A percentile compares a stretch with the other conserved stretches of the same genome.
Evolutionary conservation across 2,888 invertebrate genomes (phyloP).

Genomic region (Hemistola chrysoprasaria): DNA sequence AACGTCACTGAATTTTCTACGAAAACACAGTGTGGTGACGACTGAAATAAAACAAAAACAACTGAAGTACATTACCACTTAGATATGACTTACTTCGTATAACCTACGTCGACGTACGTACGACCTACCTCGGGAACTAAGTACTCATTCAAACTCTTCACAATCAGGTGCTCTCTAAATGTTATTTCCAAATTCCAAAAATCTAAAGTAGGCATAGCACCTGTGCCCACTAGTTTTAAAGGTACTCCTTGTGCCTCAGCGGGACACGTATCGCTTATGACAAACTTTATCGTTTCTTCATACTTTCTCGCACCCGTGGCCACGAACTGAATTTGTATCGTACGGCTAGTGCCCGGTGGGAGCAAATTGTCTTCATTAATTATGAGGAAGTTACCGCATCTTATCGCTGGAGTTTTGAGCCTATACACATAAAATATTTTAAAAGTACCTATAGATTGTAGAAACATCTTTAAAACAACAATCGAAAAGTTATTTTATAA

Average conservation of each 20-base stretch:
- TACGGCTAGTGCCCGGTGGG: constrained; percentile 68
- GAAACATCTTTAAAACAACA: background rate
- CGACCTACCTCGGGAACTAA: constrained; percentile 74
- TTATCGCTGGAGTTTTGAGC: constrained; percentile 62
- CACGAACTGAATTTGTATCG: constrained; percentile 63
- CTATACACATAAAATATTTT: constrained; percentile 34
- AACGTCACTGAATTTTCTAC: constrained; percentile 68
- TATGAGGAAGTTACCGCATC: constrained; percentile 71
- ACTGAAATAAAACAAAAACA: constrained; percentile 46
- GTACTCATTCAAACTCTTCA: constrained; percentile 76
- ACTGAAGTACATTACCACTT: constrained; percentile 6
- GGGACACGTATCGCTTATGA: constrained; percentile 73
- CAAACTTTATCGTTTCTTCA: constrained; percentile 67
- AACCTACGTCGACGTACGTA: too few relatives aligned
- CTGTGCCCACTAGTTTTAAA: constrained; percentile 74
- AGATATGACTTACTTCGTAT: background rate
- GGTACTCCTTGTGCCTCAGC: constrained; percentile 74
- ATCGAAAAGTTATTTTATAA: too few relatives aligned
- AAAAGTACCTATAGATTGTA: too few relatives aligned
- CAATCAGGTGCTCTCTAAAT: constrained; percentile 82
- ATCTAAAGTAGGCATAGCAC: constrained; percentile 81
- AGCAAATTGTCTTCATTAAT: constrained; percentile 70
- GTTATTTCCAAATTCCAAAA: constrained; percentile 81
- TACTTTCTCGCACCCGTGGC: constrained; percentile 58
- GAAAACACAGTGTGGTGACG: constrained; percentile 71